A percentile compares a stretch with the other conserved stretches of the same genome.
phyloP scores from a whole-genome alignment of 30 jellyfish, hydroid and myxozoan genomes.

The Turritopsis rubra region DNA sequence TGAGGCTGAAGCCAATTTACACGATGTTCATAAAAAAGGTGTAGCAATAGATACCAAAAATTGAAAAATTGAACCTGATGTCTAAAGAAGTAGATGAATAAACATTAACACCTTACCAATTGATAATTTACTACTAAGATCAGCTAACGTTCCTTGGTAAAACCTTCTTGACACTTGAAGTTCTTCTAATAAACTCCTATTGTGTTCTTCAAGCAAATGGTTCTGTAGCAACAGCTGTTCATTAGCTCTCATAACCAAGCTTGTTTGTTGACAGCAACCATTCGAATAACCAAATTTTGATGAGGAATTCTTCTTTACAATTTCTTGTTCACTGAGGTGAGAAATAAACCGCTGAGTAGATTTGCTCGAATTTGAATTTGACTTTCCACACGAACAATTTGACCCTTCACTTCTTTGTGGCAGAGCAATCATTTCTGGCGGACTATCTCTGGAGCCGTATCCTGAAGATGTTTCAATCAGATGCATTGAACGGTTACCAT shows the following conservation, averaged over 20 bases:
- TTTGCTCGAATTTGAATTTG: conserved; percentile 14
- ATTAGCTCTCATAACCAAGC: neutral
- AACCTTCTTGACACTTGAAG: conserved; percentile 30
- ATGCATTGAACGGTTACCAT: neutral
- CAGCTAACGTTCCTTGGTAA: conserved; percentile 31
- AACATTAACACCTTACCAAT: conserved; percentile 4
- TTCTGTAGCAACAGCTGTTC: conserved; percentile 34
- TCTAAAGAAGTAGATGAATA: neutral
- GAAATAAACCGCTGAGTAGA: conserved; percentile 6
- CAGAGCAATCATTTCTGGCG: neutral
- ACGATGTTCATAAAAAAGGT: no score
- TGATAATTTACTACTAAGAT: conserved; percentile 20
- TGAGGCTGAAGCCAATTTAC: no score
- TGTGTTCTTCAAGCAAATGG: conserved; percentile 25
- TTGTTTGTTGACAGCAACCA: conserved; percentile 11
- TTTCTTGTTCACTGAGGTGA: neutral
- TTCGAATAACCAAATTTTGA: neutral
- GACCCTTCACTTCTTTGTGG: conserved; percentile 11
- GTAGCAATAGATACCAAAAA: no score
- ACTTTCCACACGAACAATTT: conserved; percentile 1
- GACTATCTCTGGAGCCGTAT: conserved; percentile 33
- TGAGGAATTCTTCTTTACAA: neutral
- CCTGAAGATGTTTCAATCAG: conserved; percentile 30
- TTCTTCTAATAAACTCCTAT: conserved; percentile 23
- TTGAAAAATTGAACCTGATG: no score